Evolutionary conservation across 2,797 vertebrate species (phyloP).

Genomic region (Pempheris klunzingeri): DNA sequence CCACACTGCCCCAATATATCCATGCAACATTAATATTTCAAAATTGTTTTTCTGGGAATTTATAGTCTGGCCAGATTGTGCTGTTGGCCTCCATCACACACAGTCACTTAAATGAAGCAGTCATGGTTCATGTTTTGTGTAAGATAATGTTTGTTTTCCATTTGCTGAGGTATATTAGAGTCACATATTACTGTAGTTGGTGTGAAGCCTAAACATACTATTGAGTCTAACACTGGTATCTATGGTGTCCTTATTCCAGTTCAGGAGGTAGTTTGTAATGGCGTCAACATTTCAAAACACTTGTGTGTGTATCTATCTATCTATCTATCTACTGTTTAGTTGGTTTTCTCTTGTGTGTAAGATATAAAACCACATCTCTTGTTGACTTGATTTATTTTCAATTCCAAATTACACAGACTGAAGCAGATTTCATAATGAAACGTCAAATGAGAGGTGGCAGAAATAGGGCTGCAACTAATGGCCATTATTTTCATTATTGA

Average conservation of each 20-base stretch:
- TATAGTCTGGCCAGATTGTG: constrained; percentile 56
- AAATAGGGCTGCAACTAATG: background rate
- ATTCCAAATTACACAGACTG: background rate
- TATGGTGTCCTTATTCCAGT: background rate
- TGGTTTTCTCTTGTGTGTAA: background rate
- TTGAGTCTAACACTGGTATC: background rate
- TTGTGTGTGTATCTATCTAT: background rate
- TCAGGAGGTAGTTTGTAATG: background rate
- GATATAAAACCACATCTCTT: background rate
- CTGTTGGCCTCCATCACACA: constrained; percentile 52
- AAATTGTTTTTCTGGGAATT: constrained; percentile 72
- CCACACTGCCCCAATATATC: constrained; percentile 70
- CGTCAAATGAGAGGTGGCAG: background rate
- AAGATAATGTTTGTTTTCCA: constrained; percentile 22
- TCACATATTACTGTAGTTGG: background rate
- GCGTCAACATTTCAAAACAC: background rate
- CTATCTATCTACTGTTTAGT: background rate
- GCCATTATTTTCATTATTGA: background rate
- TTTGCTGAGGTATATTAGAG: background rate
- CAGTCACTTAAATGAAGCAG: constrained; percentile 27
- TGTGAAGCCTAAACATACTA: background rate
- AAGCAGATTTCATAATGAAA: background rate
- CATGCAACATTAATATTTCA: constrained; percentile 80
- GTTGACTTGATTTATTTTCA: background rate
- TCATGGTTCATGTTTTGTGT: constrained; percentile 32